Evolutionary conservation across 2,797 vertebrate genomes (phyloP).

Genomic region (Lagorchestes hirsutus): DNA sequence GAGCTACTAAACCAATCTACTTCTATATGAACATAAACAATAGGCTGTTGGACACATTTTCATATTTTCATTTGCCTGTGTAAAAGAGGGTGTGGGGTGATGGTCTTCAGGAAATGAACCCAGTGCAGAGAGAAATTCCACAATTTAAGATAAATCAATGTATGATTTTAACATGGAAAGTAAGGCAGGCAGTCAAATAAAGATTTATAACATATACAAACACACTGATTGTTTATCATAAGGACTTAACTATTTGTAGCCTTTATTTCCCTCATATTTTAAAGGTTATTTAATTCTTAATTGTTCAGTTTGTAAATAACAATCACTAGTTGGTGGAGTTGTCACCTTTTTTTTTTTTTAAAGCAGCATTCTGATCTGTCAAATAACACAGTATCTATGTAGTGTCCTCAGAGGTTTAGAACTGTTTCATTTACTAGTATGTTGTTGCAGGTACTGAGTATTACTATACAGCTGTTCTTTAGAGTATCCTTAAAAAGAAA

Average conservation of each 20-base stretch:
- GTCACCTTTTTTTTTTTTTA: neutral
- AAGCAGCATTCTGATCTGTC: slow-evolving; percentile 12
- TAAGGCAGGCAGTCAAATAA: neutral
- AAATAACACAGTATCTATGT: neutral
- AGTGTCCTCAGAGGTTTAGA: neutral
- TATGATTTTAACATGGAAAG: neutral
- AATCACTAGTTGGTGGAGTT: neutral
- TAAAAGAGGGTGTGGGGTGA: too few relatives aligned
- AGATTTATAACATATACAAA: neutral
- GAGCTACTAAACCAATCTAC: too few relatives aligned
- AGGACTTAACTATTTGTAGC: neutral
- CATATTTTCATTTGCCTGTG: too few relatives aligned
- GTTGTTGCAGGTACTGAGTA: neutral
- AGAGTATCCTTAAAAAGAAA: neutral
- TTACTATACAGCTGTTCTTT: neutral
- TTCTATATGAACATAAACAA: too few relatives aligned
- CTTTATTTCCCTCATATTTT: neutral
- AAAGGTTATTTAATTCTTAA: slow-evolving; percentile 34
- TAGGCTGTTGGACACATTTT: too few relatives aligned
- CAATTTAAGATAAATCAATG: neutral
- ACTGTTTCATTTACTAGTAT: slow-evolving; percentile 6
- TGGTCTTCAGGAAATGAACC: too few relatives aligned
- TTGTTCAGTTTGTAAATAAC: neutral
- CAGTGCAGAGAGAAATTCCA: too few relatives aligned
- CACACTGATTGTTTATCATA: neutral